These are phyloP conservation scores for Gymnogyps californianus DNA, from an alignment of 2,113 vertebrate genomes.

Conservation along the genomic window DNA sequence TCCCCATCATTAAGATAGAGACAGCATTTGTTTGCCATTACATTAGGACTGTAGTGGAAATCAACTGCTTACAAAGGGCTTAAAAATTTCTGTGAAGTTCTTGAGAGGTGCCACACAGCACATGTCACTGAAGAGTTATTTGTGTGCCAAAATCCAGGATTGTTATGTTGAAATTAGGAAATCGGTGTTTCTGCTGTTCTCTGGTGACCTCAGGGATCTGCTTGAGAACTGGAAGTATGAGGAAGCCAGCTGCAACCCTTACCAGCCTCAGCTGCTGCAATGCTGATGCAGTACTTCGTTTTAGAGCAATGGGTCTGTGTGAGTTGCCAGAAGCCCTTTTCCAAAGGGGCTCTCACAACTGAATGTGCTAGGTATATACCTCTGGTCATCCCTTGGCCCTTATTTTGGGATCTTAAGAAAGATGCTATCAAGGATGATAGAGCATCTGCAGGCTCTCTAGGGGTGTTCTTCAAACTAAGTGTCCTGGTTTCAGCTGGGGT, in stretches of 20 bases:
- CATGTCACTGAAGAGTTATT: not conserved
- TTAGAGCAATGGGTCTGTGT: not conserved
- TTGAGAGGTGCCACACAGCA: not conserved
- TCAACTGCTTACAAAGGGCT: not conserved
- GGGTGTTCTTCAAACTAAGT: not conserved
- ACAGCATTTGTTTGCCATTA: not conserved
- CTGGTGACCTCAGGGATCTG: not conserved
- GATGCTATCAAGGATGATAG: not conserved
- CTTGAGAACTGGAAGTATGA: not conserved
- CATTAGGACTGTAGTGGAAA: not conserved
- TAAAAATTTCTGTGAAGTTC: not conserved
- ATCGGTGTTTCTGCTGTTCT: not conserved
- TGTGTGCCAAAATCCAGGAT: not conserved
- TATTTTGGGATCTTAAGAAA: not conserved
- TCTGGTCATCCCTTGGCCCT: not conserved
- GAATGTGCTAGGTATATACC: not conserved
- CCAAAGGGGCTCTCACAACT: not conserved
- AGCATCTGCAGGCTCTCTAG: not conserved
- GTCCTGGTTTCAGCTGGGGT: too few species aligned
- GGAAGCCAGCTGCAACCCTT: not conserved
- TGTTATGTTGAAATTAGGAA: not conserved
- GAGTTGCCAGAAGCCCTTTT: not conserved
- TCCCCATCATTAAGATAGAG: not conserved
- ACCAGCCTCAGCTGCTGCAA: not conserved
- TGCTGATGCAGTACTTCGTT: not conserved